Evolutionary conservation across 2,797 vertebrate genomes (phyloP).

Genomic region (Enteromius argenteus): DNA sequence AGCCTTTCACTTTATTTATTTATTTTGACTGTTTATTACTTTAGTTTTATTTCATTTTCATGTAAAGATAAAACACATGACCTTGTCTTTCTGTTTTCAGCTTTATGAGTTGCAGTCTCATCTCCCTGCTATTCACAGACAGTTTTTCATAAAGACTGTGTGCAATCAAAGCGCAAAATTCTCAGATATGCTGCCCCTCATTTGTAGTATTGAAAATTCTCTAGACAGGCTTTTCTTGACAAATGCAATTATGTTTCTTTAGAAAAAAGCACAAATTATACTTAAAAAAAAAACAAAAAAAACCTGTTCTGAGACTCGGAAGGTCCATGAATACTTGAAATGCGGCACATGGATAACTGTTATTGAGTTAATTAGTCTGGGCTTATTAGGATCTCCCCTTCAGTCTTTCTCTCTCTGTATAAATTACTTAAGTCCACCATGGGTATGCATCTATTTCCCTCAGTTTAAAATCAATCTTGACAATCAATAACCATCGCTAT

Average conservation of each 20-base stretch:
- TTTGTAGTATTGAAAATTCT: slow-evolving; percentile 59
- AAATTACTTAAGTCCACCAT: slow-evolving; percentile 61
- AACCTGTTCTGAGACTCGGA: slow-evolving; percentile 41
- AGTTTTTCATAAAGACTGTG: slow-evolving; percentile 24
- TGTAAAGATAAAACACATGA: slow-evolving; percentile 54
- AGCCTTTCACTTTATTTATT: slow-evolving; percentile 27
- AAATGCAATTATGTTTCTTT: slow-evolving; percentile 52
- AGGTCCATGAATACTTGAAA: slow-evolving; percentile 58
- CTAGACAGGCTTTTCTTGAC: slow-evolving; percentile 53
- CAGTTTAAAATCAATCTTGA: slow-evolving; percentile 60
- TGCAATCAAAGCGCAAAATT: slow-evolving; percentile 41
- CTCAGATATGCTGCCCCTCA: slow-evolving; percentile 46
- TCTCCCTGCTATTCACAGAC: slow-evolving; percentile 28
- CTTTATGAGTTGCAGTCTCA: slow-evolving; percentile 45
- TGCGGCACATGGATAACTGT: slow-evolving; percentile 50
- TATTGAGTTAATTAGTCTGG: slow-evolving; percentile 62
- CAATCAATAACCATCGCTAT: slow-evolving; percentile 61
- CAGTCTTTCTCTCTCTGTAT: slow-evolving; percentile 53
- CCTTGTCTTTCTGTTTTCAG: slow-evolving; percentile 36
- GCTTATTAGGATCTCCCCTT: slow-evolving; percentile 60
- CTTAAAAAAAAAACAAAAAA: slow-evolving; percentile 20
- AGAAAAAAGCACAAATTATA: slow-evolving; percentile 54
- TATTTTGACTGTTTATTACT: slow-evolving; percentile 53
- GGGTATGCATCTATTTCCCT: slow-evolving; percentile 63
- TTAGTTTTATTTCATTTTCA: slow-evolving; percentile 52